Evolutionary conservation across 2,797 vertebrate genomes (phyloP).

Genomic region (Sphenodon punctatus): DNA sequence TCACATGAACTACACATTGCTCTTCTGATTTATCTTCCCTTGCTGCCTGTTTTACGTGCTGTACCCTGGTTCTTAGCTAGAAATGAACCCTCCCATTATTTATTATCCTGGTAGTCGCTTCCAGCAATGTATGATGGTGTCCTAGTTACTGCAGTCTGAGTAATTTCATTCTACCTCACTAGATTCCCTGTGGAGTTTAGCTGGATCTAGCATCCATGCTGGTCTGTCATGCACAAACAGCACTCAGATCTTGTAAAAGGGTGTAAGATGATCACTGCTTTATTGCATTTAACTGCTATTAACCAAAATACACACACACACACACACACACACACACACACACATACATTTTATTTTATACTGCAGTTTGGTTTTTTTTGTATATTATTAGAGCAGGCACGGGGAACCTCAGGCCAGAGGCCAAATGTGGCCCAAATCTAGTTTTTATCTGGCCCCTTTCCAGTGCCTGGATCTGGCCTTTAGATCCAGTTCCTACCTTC

Average conservation of each 20-base stretch:
- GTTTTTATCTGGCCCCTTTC: too few species aligned
- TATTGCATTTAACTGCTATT: too few species aligned
- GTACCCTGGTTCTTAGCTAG: neutral
- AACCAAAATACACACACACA: too few species aligned
- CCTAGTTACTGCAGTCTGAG: neutral
- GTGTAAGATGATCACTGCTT: neutral
- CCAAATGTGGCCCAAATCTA: too few species aligned
- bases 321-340: too few species aligned
- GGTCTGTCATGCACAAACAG: neutral
- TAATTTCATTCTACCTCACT: conserved; percentile 32
- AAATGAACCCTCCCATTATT: neutral
- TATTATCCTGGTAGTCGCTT: neutral
- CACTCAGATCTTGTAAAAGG: neutral
- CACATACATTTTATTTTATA: too few species aligned
- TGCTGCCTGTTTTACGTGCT: neutral
- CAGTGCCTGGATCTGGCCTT: too few species aligned
- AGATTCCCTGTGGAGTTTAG: neutral
- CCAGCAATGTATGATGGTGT: rapidly evolving
- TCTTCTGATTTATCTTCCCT: too few species aligned
- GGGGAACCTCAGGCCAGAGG: too few species aligned
- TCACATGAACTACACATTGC: neutral
- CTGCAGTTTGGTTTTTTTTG: too few species aligned
- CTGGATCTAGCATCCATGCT: neutral
- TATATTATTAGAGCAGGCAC: too few species aligned
- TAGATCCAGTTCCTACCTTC: too few species aligned